Conservation (phyloP, 2,113 vertebrate species). For the Mionectes macconnelli region DNA sequence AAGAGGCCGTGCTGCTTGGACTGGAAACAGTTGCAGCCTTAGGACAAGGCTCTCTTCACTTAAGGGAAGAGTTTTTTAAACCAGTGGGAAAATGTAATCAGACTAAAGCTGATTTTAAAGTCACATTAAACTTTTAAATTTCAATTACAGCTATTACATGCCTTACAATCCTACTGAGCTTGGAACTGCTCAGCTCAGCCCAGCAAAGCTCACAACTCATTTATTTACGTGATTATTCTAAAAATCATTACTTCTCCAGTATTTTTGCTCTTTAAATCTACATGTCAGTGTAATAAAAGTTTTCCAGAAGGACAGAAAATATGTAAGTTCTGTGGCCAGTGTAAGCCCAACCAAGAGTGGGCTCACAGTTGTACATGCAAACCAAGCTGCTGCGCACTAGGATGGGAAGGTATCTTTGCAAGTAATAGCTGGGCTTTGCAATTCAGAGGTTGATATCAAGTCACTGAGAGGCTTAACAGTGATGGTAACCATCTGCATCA, state of each 20-base stretch:
- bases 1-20: not conserved
- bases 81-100: not conserved
- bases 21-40: not conserved
- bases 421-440: not conserved
- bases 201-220: not conserved
- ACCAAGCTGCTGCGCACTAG: not conserved
- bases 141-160: not conserved
- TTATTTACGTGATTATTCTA: not conserved
- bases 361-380: not conserved
- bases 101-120: not conserved
- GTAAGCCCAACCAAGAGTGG: not conserved
- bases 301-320: not conserved
- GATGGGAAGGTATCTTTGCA: not conserved
- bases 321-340: not conserved
- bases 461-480: not conserved
- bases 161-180: not conserved
- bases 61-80: not conserved
- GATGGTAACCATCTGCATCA: not conserved
- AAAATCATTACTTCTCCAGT: not conserved
- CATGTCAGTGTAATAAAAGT: not conserved
- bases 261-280: not conserved
- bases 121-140: not conserved
- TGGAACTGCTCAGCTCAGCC: not conserved
- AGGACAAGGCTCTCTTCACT: not conserved
- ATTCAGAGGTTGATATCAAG: not conserved